Percentiles rank a stretch among this genome's conserved stretches.
Evolutionary conservation across 2,797 vertebrate species (phyloP).

Genomic region (Pseudomugil gertrudae): DNA sequence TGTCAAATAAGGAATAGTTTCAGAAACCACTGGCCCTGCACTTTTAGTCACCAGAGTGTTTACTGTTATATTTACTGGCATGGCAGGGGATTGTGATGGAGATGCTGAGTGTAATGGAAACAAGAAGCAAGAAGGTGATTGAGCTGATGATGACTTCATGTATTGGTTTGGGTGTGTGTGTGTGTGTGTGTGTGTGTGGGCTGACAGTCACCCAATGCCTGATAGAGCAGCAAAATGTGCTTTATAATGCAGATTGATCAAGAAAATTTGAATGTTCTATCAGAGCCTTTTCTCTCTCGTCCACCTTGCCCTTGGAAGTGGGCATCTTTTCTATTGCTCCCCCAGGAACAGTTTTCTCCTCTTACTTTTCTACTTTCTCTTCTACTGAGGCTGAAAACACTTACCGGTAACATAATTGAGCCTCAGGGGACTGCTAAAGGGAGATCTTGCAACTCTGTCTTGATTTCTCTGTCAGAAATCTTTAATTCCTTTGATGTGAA

Average conservation of each 20-base stretch:
- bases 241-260: constrained; percentile 25
- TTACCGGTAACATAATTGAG: constrained; percentile 69
- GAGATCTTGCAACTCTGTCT: constrained; percentile 45
- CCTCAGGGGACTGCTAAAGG: constrained; percentile 58
- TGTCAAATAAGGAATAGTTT: constrained; percentile 46
- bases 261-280: constrained; percentile 34
- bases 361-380: constrained; percentile 28
- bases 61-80: constrained; percentile 54
- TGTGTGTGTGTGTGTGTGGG: not conserved
- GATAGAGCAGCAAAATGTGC: constrained; percentile 6
- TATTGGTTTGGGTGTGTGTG: constrained; percentile 2
- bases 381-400: constrained; percentile 51
- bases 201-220: no score
- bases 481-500: constrained; percentile 39
- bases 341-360: constrained; percentile 45
- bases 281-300: constrained; percentile 12
- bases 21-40: constrained; percentile 49
- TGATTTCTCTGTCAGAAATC: constrained; percentile 25
- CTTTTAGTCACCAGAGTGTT: constrained; percentile 42
- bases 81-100: constrained; percentile 50
- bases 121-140: constrained; percentile 22
- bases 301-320: constrained; percentile 48
- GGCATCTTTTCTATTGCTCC: constrained; percentile 51
- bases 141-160: constrained; percentile 34
- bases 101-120: constrained; percentile 57